These are phyloP conservation scores for Todiramphus chloris DNA, from an alignment of 2,113 vertebrate species.

Conservation along the genomic window DNA sequence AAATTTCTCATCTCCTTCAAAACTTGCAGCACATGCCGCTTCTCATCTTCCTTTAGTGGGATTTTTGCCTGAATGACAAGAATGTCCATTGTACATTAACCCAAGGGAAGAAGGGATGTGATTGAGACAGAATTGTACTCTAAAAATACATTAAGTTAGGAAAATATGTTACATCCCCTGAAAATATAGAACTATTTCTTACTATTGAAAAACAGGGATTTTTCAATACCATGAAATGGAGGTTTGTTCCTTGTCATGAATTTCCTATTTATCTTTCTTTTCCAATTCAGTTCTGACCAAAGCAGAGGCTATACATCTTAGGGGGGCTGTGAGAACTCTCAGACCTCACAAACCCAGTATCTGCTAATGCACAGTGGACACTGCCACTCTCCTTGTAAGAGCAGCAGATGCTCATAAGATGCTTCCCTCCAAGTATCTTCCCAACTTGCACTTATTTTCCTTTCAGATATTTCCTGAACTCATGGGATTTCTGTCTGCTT, in stretches of 20 bases:
- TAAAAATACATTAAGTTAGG: not conserved
- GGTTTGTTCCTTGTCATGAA: not conserved
- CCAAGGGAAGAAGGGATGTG: not conserved
- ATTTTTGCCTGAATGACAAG: constrained; percentile 17
- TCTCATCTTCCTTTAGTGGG: not conserved
- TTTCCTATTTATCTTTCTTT: not conserved
- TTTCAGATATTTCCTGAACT: not conserved
- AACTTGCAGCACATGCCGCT: not conserved
- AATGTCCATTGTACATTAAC: not conserved
- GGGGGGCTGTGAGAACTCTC: not conserved
- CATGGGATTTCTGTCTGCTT: not conserved
- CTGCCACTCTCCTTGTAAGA: not conserved
- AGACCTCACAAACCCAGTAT: not conserved
- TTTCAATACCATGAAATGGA: not conserved
- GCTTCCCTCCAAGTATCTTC: not conserved
- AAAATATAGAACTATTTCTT: not conserved
- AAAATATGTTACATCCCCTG: not conserved
- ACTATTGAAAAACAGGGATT: not conserved
- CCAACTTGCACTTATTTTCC: not conserved
- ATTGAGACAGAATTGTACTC: not conserved
- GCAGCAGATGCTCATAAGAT: not conserved
- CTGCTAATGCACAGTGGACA: not conserved
- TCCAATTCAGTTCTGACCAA: not conserved
- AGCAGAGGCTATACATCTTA: not conserved
- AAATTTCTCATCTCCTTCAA: constrained; percentile 77